A percentile compares a stretch with the other conserved stretches of the same genome.
These are phyloP conservation scores for Eustalomyia histrio DNA, from an alignment of 2,888 invertebrate species.

Conservation along the genomic window DNA sequence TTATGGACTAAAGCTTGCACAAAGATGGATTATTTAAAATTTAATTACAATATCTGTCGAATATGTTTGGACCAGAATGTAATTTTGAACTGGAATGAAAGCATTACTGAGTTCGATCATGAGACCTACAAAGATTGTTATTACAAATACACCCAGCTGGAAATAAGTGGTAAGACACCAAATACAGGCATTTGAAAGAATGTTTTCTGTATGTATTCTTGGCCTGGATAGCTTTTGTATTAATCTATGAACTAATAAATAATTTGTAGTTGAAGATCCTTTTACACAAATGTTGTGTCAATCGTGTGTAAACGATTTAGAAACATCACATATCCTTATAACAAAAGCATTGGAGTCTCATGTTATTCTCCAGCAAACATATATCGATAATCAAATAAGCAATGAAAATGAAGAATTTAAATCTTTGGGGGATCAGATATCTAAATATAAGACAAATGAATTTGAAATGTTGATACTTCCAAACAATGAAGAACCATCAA, in stretches of 20 bases:
- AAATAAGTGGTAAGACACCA: not conserved
- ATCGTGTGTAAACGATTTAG: not conserved
- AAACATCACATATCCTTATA: not conserved
- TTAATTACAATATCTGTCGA: not conserved
- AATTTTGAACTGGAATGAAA: not conserved
- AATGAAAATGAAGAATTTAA: not conserved
- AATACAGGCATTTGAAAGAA: too few relatives aligned
- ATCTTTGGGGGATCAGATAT: too few relatives aligned
- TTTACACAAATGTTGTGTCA: constrained; percentile 1
- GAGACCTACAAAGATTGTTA: constrained; percentile 5
- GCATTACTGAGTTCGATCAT: not conserved
- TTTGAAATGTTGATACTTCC: too few relatives aligned
- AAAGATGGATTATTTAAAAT: too few relatives aligned
- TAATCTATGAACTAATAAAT: too few relatives aligned
- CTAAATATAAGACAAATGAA: too few relatives aligned
- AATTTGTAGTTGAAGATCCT: constrained; percentile 11
- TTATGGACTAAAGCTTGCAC: too few relatives aligned
- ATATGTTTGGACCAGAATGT: constrained; percentile 1
- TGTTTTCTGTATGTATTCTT: too few relatives aligned
- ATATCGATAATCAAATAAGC: not conserved
- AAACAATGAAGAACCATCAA: too few relatives aligned
- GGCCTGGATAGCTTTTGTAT: too few relatives aligned
- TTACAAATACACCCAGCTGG: not conserved
- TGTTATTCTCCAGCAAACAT: not conserved
- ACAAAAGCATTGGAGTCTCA: constrained; percentile 6